Base-by-base conservation (phyloP, 2,113 vertebrate genomes). In the Campylomormyrus tamandua region DNA sequence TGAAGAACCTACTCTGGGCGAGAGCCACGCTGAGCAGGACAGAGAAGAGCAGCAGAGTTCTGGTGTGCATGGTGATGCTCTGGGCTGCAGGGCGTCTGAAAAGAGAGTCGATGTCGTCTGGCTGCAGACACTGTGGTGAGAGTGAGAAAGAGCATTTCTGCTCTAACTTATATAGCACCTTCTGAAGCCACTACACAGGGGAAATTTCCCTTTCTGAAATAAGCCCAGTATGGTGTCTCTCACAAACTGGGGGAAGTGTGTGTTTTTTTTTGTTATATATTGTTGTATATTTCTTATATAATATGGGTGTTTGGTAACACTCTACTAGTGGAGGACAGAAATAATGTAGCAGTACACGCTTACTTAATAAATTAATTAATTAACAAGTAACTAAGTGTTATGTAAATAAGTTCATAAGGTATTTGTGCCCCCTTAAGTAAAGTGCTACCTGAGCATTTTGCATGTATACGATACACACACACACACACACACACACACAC, bases 1-100 rank as follows among this genome's bases (percentile, higher is more conserved):
- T 39, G 27, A 5, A 49, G 2, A 5, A 83, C 88, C 19, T 89
- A 95, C 95, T 1, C 1, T 93, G 92, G 3, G 94, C 92, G 17
- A 86, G 7, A 3, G 92, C 90, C 88, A 95, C 4, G 91, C 92
- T 93, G 89, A 89, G 62, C 27, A 92, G 0, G 10, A 88, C 90
- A 3, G 90, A 91, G 90, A 95, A 89, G 89, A 94, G 91, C 66
- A 95, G 90, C 45, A 94, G 90, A 3, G 88, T 53, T 91, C 92
- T 94, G 50, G 92, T 88, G 58, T 87, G 80, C 93, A 89, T 24
- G 3, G 86, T 58, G 48, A 27, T 52, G 56, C 21, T 46, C 39
- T 62, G 48, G 48, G 91, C 53, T 58, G 39, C 27, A 10, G 39
- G 86, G 77, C 31, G 17, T 9, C 49, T 87, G 50, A 49, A 77